Percentiles rank a stretch among this genome's conserved stretches.
Evolutionary conservation across 2,888 invertebrate species (phyloP).

Genomic region (Phortica magna): DNA sequence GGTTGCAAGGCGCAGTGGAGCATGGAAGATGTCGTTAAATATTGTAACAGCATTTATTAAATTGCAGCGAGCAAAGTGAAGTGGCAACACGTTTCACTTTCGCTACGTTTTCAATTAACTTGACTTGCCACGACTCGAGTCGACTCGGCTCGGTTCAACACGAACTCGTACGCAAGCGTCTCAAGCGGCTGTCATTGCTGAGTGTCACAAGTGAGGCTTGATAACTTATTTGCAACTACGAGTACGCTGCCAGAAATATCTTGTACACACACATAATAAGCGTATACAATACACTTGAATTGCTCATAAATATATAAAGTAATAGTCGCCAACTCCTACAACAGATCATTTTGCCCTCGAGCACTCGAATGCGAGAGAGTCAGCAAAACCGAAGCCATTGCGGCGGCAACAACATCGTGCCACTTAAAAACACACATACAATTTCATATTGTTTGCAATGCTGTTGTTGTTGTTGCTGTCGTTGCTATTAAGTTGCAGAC

Average conservation of each 20-base stretch:
- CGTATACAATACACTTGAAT: neutral
- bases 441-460: neutral
- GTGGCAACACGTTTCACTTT: slow-evolving; percentile 31
- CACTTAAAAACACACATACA: slow-evolving; percentile 18
- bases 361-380: neutral
- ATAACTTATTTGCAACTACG: neutral
- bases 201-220: slow-evolving; percentile 12
- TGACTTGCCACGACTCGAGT: too few species aligned
- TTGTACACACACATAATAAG: neutral
- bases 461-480: slow-evolving; percentile 10
- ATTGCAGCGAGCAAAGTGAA: neutral
- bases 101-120: neutral
- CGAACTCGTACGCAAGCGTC: neutral
- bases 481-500: neutral
- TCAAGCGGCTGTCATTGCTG: slow-evolving; percentile 16
- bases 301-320: slow-evolving; percentile 16
- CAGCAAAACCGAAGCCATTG: neutral
- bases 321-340: neutral
- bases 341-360: neutral
- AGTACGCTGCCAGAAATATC: neutral
- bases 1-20: neutral
- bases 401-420: neutral
- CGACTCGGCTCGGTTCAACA: too few species aligned
- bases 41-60: slow-evolving; percentile 27
- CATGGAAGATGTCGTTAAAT: neutral